phyloP scores from a whole-genome alignment of 1,140 invertebrate species.

The Hermatobates lingyangjiaoensis region DNA sequence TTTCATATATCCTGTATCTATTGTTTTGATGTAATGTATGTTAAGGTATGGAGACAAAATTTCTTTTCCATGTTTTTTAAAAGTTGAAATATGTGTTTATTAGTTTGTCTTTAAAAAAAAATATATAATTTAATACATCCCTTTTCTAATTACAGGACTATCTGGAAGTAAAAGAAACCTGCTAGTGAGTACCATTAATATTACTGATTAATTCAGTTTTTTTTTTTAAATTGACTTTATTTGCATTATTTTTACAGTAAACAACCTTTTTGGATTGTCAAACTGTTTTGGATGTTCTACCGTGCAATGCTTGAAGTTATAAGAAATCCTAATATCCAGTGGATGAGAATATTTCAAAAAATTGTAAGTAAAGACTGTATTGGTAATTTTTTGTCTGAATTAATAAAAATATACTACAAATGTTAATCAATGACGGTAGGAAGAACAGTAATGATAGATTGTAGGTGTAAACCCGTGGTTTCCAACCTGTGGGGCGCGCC shows the following conservation, averaged over 20 bases:
- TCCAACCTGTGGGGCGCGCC: too few species aligned
- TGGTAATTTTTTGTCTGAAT: too few species aligned
- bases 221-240: not conserved
- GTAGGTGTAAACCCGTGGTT: too few species aligned
- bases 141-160: conserved; percentile 2
- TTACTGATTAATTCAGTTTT: not conserved
- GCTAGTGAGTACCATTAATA: conserved; percentile 6
- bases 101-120: not conserved
- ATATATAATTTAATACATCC: not conserved
- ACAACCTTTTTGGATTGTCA: conserved; percentile 34
- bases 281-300: conserved; percentile 46
- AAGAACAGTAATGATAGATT: too few species aligned
- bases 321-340: conserved; percentile 50
- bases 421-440: too few species aligned
- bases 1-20: too few species aligned
- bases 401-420: too few species aligned
- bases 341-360: conserved; percentile 51
- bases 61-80: too few species aligned
- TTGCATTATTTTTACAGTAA: conserved; percentile 23
- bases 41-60: too few species aligned
- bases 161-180: not conserved
- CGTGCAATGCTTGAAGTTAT: conserved; percentile 44
- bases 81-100: not conserved
- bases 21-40: too few species aligned
- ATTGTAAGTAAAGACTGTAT: conserved; percentile 33